phyloP scores from a whole-genome alignment of 23 tunicate genomes.

The Oikopleura albicans region DNA sequence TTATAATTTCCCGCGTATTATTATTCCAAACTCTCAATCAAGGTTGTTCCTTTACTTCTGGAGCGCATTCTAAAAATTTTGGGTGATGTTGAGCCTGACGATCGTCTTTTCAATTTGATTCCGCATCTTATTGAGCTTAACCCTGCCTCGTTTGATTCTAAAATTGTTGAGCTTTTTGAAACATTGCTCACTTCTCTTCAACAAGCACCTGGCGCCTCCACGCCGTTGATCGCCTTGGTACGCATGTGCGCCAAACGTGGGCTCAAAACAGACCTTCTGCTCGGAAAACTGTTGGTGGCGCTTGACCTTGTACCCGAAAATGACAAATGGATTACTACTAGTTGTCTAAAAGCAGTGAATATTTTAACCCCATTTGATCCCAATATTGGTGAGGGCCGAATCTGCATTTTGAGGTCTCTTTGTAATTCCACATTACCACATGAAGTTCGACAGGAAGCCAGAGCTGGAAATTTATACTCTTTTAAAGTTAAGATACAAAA shows the following conservation, averaged over 20 bases:
- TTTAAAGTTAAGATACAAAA: too few relatives aligned
- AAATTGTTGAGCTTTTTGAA: not conserved
- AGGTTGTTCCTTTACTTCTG: not conserved
- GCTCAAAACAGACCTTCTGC: too few relatives aligned
- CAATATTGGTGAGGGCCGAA: not conserved
- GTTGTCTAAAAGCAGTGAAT: not conserved
- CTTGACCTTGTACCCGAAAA: too few relatives aligned
- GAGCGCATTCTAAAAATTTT: not conserved
- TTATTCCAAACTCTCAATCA: too few relatives aligned
- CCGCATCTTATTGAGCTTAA: not conserved
- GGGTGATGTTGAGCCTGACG: not conserved
- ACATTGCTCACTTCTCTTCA: not conserved
- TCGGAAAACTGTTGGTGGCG: too few relatives aligned
- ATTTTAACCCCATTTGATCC: not conserved
- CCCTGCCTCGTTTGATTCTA: not conserved
- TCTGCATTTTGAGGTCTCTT: not conserved
- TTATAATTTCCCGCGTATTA: too few relatives aligned
- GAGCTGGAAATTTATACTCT: too few relatives aligned
- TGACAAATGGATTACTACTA: not conserved
- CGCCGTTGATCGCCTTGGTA: too few relatives aligned
- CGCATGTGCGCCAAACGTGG: too few relatives aligned
- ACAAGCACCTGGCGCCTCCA: not conserved
- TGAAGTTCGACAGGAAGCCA: too few relatives aligned
- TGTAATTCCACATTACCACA: not conserved
- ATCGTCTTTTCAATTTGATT: not conserved